Evolutionary conservation across 1,140 invertebrate genomes (phyloP), one percentile per base, ranked within the genome.

Genomic region (Tetramorium parvispinum): DNA sequence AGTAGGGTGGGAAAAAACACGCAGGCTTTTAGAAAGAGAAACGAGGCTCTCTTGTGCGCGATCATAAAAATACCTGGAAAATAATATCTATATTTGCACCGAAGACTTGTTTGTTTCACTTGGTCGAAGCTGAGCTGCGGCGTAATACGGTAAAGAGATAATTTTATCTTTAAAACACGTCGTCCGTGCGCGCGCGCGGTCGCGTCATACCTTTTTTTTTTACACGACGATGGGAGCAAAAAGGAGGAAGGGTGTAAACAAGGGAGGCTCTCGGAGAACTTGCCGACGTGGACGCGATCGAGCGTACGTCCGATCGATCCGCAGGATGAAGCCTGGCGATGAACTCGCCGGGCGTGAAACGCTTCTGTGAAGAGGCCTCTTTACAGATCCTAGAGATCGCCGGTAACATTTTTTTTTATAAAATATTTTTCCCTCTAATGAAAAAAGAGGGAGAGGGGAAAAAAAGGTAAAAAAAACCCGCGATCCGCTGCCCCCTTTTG

Each of bases 371-470:
- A 85, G 85, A 71, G 63, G 43, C 49, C 37, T 79, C 61, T 85
- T 66, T 66, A 40, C 24, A 51, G 57, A 79, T 85, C 61, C 71
- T 85, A 53, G 66, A 61, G 76, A 32, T 16, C 40, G 43, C n/a
- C 27, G 27, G 40, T 46, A 63, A 73, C 68, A 37, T 75, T 83
- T 73, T 82, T 68, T 70, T 81, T 55, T 70, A 73, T 71, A 82
- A 73, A 83, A 83, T 61, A 70, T 83, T 83, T 83, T 75, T 83
- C 68, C 40, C 79, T 83, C 68, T 83, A 78, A 76, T 61, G 40
- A 78, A 86, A 85, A 81, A 86, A 55, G 59, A 53, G 63, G 37
- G 70, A 55, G 51, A 40, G 46, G 53, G 7, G 32, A 68, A 86
- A 68, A 57, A 68, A 86, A 4, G 32, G 32, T 53, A 51, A 43